Conservation (phyloP, 2,888 invertebrate genomes). For the Geophilus truncorum region DNA sequence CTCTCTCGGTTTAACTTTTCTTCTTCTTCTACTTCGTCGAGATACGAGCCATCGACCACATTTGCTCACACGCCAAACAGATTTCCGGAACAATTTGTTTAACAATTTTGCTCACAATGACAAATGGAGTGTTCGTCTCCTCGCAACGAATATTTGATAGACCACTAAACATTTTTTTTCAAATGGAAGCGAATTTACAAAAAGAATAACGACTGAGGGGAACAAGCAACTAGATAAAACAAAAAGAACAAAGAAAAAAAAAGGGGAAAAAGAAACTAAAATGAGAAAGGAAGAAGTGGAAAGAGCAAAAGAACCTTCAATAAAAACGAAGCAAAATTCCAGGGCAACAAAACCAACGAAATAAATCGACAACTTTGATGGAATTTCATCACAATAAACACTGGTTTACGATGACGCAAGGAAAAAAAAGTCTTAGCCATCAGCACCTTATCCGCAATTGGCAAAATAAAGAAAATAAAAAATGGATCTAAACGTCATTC, state of each 20-base stretch:
- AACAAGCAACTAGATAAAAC: background rate
- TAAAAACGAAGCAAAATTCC: background rate
- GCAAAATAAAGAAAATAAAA: background rate
- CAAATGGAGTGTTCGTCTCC: slow-evolving; percentile 20
- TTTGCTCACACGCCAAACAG: slow-evolving; percentile 20
- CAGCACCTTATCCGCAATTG: background rate
- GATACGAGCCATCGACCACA: slow-evolving; percentile 20
- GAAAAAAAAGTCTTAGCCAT: background rate
- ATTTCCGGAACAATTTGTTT: slow-evolving; percentile 20
- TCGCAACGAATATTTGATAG: slow-evolving; percentile 12
- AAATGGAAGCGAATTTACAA: slow-evolving; percentile 2
- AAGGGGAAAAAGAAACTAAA: background rate
- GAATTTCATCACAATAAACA: slow-evolving; percentile 15
- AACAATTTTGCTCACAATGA: slow-evolving; percentile 20
- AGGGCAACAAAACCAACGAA: background rate
- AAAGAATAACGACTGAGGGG: background rate
- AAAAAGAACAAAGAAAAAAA: background rate
- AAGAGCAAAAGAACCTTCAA: background rate
- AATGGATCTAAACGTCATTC: background rate
- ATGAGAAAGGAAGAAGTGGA: background rate
- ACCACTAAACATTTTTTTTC: slow-evolving; percentile 19
- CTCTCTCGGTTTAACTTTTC: slow-evolving; percentile 18
- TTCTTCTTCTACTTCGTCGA: slow-evolving; percentile 12
- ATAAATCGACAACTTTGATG: slow-evolving; percentile 10
- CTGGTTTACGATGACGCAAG: slow-evolving; percentile 4